phyloP scores from a whole-genome alignment of 1,140 invertebrate genomes.

The Drosophila equinoxialis region DNA sequence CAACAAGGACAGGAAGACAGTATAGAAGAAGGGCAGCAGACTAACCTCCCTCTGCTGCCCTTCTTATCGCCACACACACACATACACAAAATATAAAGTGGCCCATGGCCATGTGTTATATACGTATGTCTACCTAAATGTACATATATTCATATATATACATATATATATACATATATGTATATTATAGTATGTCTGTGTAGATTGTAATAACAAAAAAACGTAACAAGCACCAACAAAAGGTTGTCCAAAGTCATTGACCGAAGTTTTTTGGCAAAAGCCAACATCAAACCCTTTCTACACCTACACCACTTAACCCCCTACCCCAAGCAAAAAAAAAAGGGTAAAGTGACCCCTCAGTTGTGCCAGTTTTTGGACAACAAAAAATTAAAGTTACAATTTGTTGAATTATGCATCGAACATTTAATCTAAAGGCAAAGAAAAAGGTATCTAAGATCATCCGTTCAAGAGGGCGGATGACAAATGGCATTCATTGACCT shows the following conservation, averaged over 20 bases:
- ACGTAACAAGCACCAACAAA: slow-evolving; percentile 39
- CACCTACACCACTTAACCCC: too few relatives aligned
- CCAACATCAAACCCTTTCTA: neutral
- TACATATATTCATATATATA: neutral
- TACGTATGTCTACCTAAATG: slow-evolving; percentile 1
- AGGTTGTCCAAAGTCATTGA: slow-evolving; percentile 65
- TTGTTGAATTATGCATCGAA: slow-evolving; percentile 8
- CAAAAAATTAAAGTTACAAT: slow-evolving; percentile 1
- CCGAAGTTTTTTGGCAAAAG: slow-evolving; percentile 29
- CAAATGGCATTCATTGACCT: too few relatives aligned
- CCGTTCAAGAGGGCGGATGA: too few relatives aligned
- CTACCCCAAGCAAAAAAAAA: neutral
- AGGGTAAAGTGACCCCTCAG: neutral
- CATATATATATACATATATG: neutral
- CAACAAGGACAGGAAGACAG: too few relatives aligned
- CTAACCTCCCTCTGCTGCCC: slow-evolving; percentile 29
- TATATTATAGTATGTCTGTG: slow-evolving; percentile 26
- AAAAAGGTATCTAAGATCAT: too few relatives aligned
- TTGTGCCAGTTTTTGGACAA: neutral
- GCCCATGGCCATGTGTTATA: slow-evolving; percentile 19
- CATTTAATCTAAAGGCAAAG: neutral
- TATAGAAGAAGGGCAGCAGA: neutral
- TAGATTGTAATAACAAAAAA: slow-evolving; percentile 54
- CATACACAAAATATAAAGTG: slow-evolving; percentile 46
- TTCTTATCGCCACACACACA: slow-evolving; percentile 52